Evolutionary conservation across 2,113 vertebrate genomes (phyloP).

Genomic region (Hirundichthys speculiger): DNA sequence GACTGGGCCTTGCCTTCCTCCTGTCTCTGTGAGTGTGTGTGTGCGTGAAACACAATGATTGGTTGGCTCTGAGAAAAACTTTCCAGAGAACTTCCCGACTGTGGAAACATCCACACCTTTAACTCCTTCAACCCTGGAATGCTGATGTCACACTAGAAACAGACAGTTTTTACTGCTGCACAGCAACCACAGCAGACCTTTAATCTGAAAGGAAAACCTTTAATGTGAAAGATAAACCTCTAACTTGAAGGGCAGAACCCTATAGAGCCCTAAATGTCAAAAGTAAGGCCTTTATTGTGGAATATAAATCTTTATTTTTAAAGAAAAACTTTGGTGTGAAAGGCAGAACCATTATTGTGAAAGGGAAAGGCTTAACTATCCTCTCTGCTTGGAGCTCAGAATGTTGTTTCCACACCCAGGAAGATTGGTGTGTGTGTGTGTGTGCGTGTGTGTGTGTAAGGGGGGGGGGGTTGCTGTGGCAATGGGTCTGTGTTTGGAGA

Average conservation of each 20-base stretch:
- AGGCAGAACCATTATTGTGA: no score
- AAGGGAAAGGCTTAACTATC: constrained; percentile 47
- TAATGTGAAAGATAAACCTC: no score
- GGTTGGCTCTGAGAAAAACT: constrained; percentile 48
- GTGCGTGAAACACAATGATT: constrained; percentile 46
- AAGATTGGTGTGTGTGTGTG: no score
- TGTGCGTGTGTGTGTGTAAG: no score
- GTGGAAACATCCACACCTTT: constrained; percentile 58
- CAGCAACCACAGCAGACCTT: background rate
- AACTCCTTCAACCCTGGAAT: constrained; percentile 46
- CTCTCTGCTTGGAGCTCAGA: background rate
- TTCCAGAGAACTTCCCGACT: constrained; percentile 45
- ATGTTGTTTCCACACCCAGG: constrained; percentile 35
- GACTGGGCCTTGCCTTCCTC: background rate
- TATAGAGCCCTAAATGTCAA: no score
- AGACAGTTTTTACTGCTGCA: background rate
- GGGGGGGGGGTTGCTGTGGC: constrained; percentile 32
- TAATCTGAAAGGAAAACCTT: no score
- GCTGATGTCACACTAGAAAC: background rate
- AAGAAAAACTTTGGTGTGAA: no score
- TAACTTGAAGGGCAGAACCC: no score
- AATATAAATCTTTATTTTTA: no score
- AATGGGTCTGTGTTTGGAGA: constrained; percentile 1
- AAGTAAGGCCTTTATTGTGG: no score
- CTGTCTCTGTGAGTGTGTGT: constrained; percentile 16